These are phyloP conservation scores for Tetraodon nigroviridis DNA, from an alignment of 2,113 vertebrate genomes.

Conservation along the genomic window DNA sequence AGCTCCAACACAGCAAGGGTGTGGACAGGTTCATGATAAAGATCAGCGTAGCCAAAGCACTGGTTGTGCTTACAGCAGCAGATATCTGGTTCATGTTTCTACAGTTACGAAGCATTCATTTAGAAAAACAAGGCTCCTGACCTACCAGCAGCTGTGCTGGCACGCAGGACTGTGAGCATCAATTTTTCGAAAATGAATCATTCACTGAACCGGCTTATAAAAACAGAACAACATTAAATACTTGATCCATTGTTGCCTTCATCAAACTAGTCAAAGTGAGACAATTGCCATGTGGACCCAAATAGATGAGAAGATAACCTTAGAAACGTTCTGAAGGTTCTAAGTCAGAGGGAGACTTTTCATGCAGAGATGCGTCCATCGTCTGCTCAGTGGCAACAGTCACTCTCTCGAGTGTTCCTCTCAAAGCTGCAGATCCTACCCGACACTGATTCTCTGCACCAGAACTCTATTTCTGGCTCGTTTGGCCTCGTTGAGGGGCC, in stretches of 20 bases:
- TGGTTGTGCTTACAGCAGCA: not conserved
- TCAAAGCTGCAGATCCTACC: slow-evolving; percentile 24
- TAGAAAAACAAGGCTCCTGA: slow-evolving; percentile 40
- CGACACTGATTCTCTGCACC: slow-evolving; percentile 28
- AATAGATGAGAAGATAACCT: slow-evolving; percentile 4
- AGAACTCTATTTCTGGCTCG: slow-evolving; percentile 2
- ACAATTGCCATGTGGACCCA: not conserved
- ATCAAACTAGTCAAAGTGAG: not conserved
- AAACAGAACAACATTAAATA: slow-evolving; percentile 55
- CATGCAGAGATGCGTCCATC: slow-evolving; percentile 3
- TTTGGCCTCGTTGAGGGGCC: slow-evolving; percentile 1
- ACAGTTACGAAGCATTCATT: slow-evolving; percentile 23
- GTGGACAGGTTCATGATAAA: not conserved
- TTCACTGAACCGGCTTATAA: slow-evolving; percentile 43
- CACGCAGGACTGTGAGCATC: slow-evolving; percentile 12
- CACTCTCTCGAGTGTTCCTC: slow-evolving; percentile 1
- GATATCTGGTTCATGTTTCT: slow-evolving; percentile 14
- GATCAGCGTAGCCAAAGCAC: not conserved
- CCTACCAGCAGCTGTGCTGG: slow-evolving; percentile 30
- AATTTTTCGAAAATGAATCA: slow-evolving; percentile 43
- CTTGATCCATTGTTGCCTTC: slow-evolving; percentile 20
- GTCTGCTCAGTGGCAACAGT: slow-evolving; percentile 14
- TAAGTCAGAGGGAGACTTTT: slow-evolving; percentile 10
- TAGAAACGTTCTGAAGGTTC: slow-evolving; percentile 8
- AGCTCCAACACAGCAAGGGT: not conserved